Evolutionary conservation across 2,888 invertebrate species (phyloP).

Genomic region (Chesias legatella): DNA sequence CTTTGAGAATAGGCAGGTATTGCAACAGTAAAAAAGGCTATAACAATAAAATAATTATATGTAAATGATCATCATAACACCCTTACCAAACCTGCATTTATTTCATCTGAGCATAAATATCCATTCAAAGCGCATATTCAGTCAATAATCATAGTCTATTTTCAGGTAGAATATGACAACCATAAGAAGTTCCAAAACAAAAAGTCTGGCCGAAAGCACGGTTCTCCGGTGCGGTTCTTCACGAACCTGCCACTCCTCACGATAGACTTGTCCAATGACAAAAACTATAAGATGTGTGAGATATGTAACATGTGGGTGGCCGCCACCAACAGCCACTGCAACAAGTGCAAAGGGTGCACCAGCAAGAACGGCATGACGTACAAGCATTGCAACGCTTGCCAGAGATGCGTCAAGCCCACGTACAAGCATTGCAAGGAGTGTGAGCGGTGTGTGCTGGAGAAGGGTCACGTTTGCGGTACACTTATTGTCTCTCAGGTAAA

Average conservation of each 20-base stretch:
- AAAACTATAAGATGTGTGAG: constrained; percentile 88
- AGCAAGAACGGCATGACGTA: constrained; percentile 84
- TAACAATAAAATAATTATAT: no score
- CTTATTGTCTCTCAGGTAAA: constrained; percentile 64
- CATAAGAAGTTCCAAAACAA: constrained; percentile 85
- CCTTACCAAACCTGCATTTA: no score
- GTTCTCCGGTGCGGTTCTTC: constrained; percentile 93
- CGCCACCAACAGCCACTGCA: constrained; percentile 58
- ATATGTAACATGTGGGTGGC: constrained; percentile 85
- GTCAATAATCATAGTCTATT: no score
- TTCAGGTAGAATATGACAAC: constrained; percentile 89
- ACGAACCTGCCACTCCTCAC: constrained; percentile 86
- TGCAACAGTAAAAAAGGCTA: no score
- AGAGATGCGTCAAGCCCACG: constrained; percentile 90
- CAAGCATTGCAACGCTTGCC: constrained; percentile 88
- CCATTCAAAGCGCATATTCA: no score
- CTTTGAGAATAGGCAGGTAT: no score
- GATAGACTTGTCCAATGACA: constrained; percentile 69
- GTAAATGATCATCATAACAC: no score
- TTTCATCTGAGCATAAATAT: no score
- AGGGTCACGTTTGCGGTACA: constrained; percentile 58
- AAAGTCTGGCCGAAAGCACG: constrained; percentile 84
- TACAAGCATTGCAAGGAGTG: constrained; percentile 90
- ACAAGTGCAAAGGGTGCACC: constrained; percentile 64
- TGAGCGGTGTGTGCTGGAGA: constrained; percentile 80